These are phyloP conservation scores for Lithophane ornitopus DNA, from an alignment of 2,888 invertebrate species.

Conservation along the genomic window DNA sequence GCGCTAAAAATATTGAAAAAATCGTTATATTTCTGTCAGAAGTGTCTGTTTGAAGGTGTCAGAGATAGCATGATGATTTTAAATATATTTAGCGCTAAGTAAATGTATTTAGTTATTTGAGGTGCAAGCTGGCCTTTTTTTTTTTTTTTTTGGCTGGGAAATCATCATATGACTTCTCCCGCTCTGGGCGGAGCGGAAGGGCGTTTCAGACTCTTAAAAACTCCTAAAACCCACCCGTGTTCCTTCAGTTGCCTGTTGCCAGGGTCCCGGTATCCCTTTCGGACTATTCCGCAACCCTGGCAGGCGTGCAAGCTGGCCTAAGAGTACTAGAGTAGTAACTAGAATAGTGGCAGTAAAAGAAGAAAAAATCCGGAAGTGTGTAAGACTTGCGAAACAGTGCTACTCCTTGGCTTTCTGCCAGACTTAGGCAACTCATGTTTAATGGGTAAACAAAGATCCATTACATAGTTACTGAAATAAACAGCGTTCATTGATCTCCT, in stretches of 20 bases:
- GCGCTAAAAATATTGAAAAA: too few relatives aligned
- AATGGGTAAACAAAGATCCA: constrained; percentile 77
- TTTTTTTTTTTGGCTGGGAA: too few relatives aligned
- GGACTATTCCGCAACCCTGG: too few relatives aligned
- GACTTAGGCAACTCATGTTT: constrained; percentile 72
- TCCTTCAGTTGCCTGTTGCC: too few relatives aligned
- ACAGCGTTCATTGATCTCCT: constrained; percentile 76
- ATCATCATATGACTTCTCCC: too few relatives aligned
- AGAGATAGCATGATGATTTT: neutral
- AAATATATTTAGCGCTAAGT: neutral
- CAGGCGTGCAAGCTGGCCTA: neutral
- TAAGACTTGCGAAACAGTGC: constrained; percentile 68
- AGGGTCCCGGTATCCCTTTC: too few relatives aligned
- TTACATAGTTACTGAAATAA: constrained; percentile 78
- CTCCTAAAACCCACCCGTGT: too few relatives aligned
- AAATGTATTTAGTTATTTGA: neutral
- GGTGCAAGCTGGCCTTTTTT: neutral
- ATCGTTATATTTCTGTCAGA: neutral
- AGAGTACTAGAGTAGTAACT: constrained; percentile 14
- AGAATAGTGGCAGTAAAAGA: constrained; percentile 35
- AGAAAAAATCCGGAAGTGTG: constrained; percentile 60
- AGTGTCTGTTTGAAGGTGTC: neutral
- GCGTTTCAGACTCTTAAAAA: too few relatives aligned
- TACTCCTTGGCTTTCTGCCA: constrained; percentile 74
- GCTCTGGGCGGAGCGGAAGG: too few relatives aligned